Evolutionary conservation across 2,113 vertebrate species (phyloP).

Genomic region (Polypterus senegalus): DNA sequence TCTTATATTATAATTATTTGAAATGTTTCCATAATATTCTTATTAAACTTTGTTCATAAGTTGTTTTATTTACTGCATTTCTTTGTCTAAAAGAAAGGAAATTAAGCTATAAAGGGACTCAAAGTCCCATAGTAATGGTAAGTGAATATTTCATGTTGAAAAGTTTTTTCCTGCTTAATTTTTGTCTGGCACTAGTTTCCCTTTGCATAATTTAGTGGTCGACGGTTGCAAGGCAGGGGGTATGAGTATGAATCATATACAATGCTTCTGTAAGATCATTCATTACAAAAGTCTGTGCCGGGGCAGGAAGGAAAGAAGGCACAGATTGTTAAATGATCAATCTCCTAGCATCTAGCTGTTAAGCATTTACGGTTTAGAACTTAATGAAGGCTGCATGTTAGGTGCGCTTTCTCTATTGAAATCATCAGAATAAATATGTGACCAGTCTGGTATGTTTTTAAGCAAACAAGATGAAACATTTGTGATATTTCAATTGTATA

Average conservation of each 20-base stretch:
- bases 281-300: background rate
- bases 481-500: no score
- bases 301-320: background rate
- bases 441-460: no score
- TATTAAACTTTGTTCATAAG: no score
- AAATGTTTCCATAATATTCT: no score
- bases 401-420: no score
- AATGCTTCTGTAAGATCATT: background rate
- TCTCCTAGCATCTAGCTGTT: background rate
- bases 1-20: no score
- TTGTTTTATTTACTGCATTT: no score
- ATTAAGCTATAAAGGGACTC: constrained; percentile 44
- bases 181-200: constrained; percentile 46
- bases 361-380: no score
- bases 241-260: constrained; percentile 35
- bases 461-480: no score
- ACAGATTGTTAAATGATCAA: background rate
- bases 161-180: constrained; percentile 55
- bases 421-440: no score
- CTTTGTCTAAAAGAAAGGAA: background rate
- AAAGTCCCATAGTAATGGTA: constrained; percentile 36
- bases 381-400: no score
- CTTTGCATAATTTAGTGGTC: constrained; percentile 41
- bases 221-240: constrained; percentile 30
- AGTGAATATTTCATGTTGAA: constrained; percentile 56